These are phyloP conservation scores for Neotoma lepida DNA, from an alignment of 2,113 vertebrate species.

Conservation along the genomic window DNA sequence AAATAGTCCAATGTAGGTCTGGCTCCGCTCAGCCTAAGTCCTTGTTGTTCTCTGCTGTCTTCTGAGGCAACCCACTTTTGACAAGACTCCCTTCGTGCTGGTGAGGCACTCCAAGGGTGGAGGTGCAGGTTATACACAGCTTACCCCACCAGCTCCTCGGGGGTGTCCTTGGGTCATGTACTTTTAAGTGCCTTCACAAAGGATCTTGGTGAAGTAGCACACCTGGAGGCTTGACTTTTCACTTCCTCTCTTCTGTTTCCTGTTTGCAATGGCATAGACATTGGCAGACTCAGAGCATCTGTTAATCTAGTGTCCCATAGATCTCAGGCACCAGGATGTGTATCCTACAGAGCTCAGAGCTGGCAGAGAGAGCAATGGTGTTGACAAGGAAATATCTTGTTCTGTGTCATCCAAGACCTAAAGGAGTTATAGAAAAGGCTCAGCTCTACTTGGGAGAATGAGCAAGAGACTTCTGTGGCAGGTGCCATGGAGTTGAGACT, in stretches of 20 bases:
- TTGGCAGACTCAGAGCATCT: neutral
- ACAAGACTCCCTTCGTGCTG: neutral
- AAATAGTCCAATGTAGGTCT: neutral
- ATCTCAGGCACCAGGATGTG: neutral
- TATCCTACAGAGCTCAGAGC: neutral
- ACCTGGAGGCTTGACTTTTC: neutral
- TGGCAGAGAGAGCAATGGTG: neutral
- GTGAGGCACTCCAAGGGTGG: neutral
- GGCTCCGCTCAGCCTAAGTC: neutral
- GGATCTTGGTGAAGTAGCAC: neutral
- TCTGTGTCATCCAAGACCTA: neutral
- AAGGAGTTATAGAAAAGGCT: neutral
- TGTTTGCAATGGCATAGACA: neutral
- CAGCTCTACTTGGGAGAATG: neutral
- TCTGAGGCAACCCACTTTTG: neutral
- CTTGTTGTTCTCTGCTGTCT: neutral
- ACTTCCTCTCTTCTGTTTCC: neutral
- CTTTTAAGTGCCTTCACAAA: neutral
- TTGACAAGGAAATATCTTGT: neutral
- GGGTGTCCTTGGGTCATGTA: neutral
- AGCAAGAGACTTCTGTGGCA: neutral
- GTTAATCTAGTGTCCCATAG: fast-evolving
- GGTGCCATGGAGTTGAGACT: neutral
- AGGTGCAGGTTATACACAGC: neutral
- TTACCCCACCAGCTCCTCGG: neutral